Percentiles rank a stretch among this genome's conserved stretches.
Evolutionary conservation across 1,140 invertebrate genomes (phyloP).

Genomic region (Nylanderia fulva): DNA sequence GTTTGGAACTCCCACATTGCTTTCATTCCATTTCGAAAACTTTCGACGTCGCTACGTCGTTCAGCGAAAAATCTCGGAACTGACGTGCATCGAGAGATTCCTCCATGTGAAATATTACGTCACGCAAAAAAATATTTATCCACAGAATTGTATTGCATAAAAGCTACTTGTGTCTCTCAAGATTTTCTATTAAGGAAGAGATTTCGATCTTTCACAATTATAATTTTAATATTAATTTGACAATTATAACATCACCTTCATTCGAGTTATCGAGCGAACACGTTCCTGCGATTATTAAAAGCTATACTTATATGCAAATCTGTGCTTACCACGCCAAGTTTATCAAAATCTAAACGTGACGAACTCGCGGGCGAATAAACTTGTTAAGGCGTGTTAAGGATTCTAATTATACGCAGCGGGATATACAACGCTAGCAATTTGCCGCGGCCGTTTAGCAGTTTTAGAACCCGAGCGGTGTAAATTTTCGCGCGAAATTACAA

Average conservation of each 20-base stretch:
- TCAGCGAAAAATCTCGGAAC: not conserved
- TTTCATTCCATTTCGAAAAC: not conserved
- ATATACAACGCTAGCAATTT: not conserved
- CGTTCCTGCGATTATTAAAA: not conserved
- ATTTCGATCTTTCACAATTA: too few species aligned
- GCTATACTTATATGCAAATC: not conserved
- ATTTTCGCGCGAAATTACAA: conserved; percentile 15
- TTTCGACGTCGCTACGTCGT: not conserved
- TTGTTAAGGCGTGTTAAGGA: conserved; percentile 36
- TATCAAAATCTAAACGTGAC: conserved; percentile 7
- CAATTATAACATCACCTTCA: too few species aligned
- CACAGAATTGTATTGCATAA: too few species aligned
- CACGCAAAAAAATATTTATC: too few species aligned
- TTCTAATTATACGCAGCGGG: conserved; percentile 23
- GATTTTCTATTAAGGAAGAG: too few species aligned
- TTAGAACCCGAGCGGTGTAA: conserved; percentile 21
- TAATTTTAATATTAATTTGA: too few species aligned
- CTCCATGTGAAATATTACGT: too few species aligned
- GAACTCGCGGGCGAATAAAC: conserved; percentile 30
- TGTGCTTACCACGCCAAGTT: not conserved
- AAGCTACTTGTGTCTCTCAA: too few species aligned
- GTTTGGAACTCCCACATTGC: not conserved
- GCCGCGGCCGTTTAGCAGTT: conserved; percentile 13
- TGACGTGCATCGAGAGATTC: not conserved
- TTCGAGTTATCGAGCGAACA: too few species aligned